These are phyloP conservation scores for Acanthopagrus latus DNA, from an alignment of 2,797 vertebrate species.

Conservation along the genomic window DNA sequence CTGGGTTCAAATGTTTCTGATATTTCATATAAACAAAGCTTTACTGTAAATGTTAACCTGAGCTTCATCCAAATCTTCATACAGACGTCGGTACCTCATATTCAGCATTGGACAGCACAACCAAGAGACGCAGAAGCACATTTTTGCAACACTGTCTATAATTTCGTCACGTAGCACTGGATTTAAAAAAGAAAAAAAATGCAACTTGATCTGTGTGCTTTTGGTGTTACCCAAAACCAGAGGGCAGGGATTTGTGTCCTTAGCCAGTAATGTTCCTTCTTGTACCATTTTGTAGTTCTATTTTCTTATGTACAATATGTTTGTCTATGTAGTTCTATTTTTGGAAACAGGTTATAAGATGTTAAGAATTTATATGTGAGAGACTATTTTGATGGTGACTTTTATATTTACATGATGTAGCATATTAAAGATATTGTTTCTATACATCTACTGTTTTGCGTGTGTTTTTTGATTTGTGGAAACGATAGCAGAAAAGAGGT, in stretches of 20 bases:
- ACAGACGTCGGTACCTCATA: slow-evolving; percentile 55
- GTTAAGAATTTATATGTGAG: slow-evolving; percentile 86
- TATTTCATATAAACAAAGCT: slow-evolving; percentile 30
- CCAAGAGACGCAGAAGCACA: neutral
- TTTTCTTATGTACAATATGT: slow-evolving; percentile 67
- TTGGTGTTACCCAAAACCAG: slow-evolving; percentile 38
- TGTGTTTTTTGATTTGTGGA: neutral
- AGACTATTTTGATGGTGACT: slow-evolving; percentile 86
- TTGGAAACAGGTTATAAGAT: slow-evolving; percentile 71
- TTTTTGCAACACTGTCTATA: slow-evolving; percentile 50
- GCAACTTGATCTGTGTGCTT: slow-evolving; percentile 56
- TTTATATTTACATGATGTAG: slow-evolving; percentile 85
- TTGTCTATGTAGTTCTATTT: slow-evolving; percentile 79
- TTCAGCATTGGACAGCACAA: slow-evolving; percentile 13
- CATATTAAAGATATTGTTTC: slow-evolving; percentile 85
- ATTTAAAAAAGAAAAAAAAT: slow-evolving; percentile 49
- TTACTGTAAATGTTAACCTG: slow-evolving; percentile 30
- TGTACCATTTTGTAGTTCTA: slow-evolving; percentile 58
- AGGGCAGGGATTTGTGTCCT: slow-evolving; percentile 33
- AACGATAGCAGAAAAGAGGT: neutral
- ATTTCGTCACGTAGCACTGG: slow-evolving; percentile 59
- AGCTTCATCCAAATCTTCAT: slow-evolving; percentile 57
- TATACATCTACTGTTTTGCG: slow-evolving; percentile 27
- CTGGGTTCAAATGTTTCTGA: slow-evolving; percentile 16
- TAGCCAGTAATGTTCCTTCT: slow-evolving; percentile 48